Base-by-base conservation (phyloP, 2,113 vertebrate species). In the Alces alces region DNA sequence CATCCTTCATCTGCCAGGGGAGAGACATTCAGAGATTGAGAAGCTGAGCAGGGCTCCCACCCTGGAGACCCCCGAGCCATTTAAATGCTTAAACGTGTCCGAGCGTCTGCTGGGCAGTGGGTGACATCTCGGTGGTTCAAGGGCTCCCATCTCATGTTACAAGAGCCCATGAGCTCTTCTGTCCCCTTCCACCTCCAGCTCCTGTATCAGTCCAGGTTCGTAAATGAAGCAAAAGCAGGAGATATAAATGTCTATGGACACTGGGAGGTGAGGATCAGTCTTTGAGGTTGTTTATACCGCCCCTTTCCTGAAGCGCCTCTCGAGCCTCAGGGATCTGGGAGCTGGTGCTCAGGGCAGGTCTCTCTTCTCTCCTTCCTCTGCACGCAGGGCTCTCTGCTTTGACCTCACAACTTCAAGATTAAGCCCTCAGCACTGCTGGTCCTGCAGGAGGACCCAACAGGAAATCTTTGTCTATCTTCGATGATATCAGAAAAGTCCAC, bases 1-100 rank as follows among this genome's bases (percentile, higher is more conserved):
- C 99, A 1, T 99, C 99, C 95, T 99, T 99, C 99, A 99, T 99
- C 99, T 99, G 96, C 98, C 95, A 79, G 8, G 92, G 92, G n/a
- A 76, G 82, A 88, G 93, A 98, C 23, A 86, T 97, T 61, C 64
- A 97, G 85, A 98, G 98, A 93, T 21, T 17, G 73, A 90, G 61
- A 60, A 14, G 14, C 36, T 0, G 64, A 92, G 97, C 73, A 0
- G 92, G 97, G 82, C 60, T 57, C 92, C 57, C 54, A 0, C 39
- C 28, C 19, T 0, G n/a, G 27, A 50, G 84, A 19, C 21, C 7
- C 28, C 21, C 1, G 28, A 50, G 47, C 70, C 36, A 58, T 17
- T 88, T 43, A 14, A 50, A 52, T 19, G 28, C 33, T 52, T 55
- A 23, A 21, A 25, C 0, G 50, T 9, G 66, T 28, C 79, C 3